phyloP scores from a whole-genome alignment of 2,888 invertebrate genomes.

The Apomyelois bistriatella region DNA sequence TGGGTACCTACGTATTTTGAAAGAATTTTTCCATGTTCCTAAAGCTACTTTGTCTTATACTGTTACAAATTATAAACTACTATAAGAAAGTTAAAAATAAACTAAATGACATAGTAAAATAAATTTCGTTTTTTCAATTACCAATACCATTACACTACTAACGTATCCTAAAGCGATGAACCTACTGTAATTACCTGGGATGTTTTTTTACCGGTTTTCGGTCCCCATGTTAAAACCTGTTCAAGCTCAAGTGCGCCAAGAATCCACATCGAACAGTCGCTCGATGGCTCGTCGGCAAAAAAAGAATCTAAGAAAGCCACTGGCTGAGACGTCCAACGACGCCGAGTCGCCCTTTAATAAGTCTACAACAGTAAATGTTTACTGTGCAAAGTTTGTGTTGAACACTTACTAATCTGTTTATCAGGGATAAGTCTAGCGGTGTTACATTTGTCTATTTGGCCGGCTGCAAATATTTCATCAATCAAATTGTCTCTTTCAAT shows the following conservation, averaged over 20 bases:
- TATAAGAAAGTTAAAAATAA: constrained; percentile 3
- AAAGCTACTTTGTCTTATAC: constrained; percentile 33
- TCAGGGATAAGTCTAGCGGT: constrained; percentile 24
- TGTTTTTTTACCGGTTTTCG: constrained; percentile 73
- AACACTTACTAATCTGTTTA: constrained; percentile 33
- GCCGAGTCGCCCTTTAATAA: constrained; percentile 37
- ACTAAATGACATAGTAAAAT: constrained; percentile 16
- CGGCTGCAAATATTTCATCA: constrained; percentile 18
- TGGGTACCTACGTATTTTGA: constrained; percentile 32
- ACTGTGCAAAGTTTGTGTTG: constrained; percentile 31
- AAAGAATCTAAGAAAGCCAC: constrained; percentile 56
- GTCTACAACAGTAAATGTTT: constrained; percentile 36
- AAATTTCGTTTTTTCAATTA: constrained; percentile 39
- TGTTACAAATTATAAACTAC: no score
- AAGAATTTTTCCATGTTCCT: no score
- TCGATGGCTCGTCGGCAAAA: constrained; percentile 54
- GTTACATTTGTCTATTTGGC: constrained; percentile 16
- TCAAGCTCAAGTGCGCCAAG: constrained; percentile 63
- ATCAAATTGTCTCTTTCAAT: constrained; percentile 31
- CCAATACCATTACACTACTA: constrained; percentile 39
- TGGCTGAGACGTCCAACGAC: constrained; percentile 44
- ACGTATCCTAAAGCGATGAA: constrained; percentile 58
- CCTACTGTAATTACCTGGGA: constrained; percentile 69
- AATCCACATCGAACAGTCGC: constrained; percentile 59
- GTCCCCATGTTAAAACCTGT: constrained; percentile 70